Evolutionary conservation across 1,140 invertebrate genomes (phyloP), one percentile per base, ranked within the genome.

Genomic region (Halictus rubicundus): DNA sequence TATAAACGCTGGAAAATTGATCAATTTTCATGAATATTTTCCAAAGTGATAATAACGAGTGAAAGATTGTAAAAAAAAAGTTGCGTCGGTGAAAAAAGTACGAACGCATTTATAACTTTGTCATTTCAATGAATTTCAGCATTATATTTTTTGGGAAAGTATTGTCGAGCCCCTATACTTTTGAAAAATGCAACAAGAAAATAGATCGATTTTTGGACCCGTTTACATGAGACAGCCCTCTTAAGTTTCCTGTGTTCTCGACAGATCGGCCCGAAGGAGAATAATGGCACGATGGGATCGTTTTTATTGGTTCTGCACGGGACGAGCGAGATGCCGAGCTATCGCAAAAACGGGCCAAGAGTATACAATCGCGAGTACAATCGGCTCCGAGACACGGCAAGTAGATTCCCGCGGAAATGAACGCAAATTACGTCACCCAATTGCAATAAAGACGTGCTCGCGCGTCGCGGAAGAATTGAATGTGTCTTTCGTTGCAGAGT

Each of bases 291-390:
- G 52, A 89, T 97, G 10, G 93, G 93, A 46, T 89, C 93, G 64
- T 90, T 95, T 2, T 93, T 88, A 32, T 86, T 97, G 60, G 93
- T 95, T 60, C 84, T 97, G 4, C 95, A 97, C 86, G 97, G 97
- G 32, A 97, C 96, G 0, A 93, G 93, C 82, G 90, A 94, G 64
- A 92, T 92, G 68, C 96, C 96, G 0, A 80, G 88, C 16, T 95
- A 97, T 80, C 94, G 95, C 90, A 89, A 89, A 82, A 90, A 93
- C 32, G 94, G 94, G 14, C 92, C 92, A 0, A 93, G 94, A 86
- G 92, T 92, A 76, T 95, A 95, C 84, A 92, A 94, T 64, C 81
- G 93, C 46, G 89, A 94, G 60, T 94, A 94, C 86, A 94, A 93
- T 76, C 89, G 85, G 75, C 70, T 92, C 8, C 88, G 88, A 21